A percentile compares a stretch with the other conserved stretches of the same genome.
Evolutionary conservation across 2,797 vertebrate genomes (phyloP).

Genomic region (Limnodromus scolopaceus): DNA sequence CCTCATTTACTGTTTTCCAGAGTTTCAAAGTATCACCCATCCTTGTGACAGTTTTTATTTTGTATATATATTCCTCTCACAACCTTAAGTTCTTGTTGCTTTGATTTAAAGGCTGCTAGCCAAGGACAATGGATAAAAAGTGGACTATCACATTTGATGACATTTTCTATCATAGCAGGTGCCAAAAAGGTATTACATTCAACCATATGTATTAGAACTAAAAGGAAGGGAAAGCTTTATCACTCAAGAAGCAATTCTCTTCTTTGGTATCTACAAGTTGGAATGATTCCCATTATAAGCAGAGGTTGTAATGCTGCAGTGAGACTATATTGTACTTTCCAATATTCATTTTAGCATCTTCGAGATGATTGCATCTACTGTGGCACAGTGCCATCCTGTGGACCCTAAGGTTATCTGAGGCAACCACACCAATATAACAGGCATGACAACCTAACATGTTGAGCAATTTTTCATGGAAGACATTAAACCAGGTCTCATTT

Average conservation of each 20-base stretch:
- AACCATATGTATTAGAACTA: background rate
- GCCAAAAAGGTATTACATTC: background rate
- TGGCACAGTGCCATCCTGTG: slow-evolving; percentile 33
- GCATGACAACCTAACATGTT: background rate
- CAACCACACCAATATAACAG: fast-evolving
- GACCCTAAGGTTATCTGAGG: background rate
- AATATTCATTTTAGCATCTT: background rate
- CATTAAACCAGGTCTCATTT: background rate
- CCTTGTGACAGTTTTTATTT: background rate
- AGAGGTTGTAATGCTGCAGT: background rate
- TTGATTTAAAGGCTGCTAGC: background rate
- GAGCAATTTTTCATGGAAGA: background rate
- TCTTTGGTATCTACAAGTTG: background rate
- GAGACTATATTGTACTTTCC: background rate
- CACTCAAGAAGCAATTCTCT: background rate
- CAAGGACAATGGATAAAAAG: background rate
- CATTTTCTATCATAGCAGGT: background rate
- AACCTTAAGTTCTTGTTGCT: background rate
- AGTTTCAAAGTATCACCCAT: background rate
- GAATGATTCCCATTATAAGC: background rate
- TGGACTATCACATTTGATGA: background rate
- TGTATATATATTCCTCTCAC: background rate
- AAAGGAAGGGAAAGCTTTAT: background rate
- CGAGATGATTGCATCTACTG: background rate
- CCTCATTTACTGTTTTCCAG: background rate